phyloP scores from a whole-genome alignment of 1,140 invertebrate genomes.

The Drosophila sproati region DNA sequence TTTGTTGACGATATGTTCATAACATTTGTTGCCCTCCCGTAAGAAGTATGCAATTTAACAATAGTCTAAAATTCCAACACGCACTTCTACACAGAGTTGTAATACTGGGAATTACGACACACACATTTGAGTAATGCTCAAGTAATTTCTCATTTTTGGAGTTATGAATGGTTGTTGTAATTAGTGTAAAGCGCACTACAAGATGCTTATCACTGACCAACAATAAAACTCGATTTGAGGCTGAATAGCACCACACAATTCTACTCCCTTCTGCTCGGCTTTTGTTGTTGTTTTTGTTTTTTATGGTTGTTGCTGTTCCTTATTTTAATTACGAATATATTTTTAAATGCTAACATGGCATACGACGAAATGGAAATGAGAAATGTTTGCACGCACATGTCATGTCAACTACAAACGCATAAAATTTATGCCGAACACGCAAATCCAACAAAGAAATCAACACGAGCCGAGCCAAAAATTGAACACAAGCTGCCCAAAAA shows the following conservation, averaged over 20 bases:
- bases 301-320: too few relatives aligned
- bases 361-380: conserved; percentile 79
- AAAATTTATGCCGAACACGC: conserved; percentile 81
- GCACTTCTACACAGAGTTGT: neutral
- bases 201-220: conserved; percentile 62
- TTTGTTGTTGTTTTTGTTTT: conserved; percentile 27
- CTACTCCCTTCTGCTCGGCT: conserved; percentile 12
- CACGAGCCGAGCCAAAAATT: conserved; percentile 46
- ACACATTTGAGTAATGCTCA: conserved; percentile 25
- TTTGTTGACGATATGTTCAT: too few relatives aligned
- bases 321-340: conserved; percentile 77
- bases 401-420: conserved; percentile 82
- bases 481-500: conserved; percentile 64
- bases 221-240: conserved; percentile 78
- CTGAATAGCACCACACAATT: conserved; percentile 50
- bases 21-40: neutral
- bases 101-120: conserved; percentile 13
- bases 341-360: conserved; percentile 80
- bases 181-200: conserved; percentile 66
- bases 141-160: conserved; percentile 51
- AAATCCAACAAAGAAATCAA: conserved; percentile 69
- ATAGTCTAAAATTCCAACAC: conserved; percentile 24
- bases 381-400: conserved; percentile 82
- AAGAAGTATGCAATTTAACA: neutral
- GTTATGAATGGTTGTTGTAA: conserved; percentile 67